These are phyloP conservation scores for Acleris literana DNA, from an alignment of 2,888 invertebrate genomes.

Conservation along the genomic window DNA sequence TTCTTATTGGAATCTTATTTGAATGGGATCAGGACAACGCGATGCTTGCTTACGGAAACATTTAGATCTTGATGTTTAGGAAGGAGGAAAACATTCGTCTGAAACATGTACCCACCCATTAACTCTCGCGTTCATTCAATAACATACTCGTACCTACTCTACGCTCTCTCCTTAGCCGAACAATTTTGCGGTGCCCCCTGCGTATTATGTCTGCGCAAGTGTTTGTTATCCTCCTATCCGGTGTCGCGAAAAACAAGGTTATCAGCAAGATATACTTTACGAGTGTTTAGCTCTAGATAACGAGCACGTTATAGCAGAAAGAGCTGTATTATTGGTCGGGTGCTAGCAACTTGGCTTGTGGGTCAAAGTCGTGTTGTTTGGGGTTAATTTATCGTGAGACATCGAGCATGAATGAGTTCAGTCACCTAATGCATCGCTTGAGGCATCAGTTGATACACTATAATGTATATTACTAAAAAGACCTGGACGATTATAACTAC, in stretches of 20 bases:
- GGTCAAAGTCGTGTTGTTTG: conserved; percentile 31
- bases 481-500: background rate
- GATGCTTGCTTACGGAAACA: conserved; percentile 1
- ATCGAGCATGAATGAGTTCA: conserved; percentile 14
- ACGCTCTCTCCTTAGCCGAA: conserved; percentile 22
- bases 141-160: conserved; percentile 1
- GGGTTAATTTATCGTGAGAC: conserved; percentile 30
- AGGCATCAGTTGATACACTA: conserved; percentile 3
- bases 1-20: conserved; percentile 32
- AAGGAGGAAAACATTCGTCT: background rate
- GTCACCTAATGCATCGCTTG: conserved; percentile 15
- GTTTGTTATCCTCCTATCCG: conserved; percentile 27
- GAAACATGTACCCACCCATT: background rate
- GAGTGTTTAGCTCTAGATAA: conserved; percentile 29
- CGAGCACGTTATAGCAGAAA: conserved; percentile 27
- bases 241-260: conserved; percentile 39
- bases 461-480: background rate
- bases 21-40: conserved; percentile 16
- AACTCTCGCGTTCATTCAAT: background rate
- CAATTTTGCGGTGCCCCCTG: conserved; percentile 28
- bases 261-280: conserved; percentile 34
- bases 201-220: conserved; percentile 38
- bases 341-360: conserved; percentile 22
- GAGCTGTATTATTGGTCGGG: conserved; percentile 23
- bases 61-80: background rate